These are phyloP conservation scores for Rhagonycha fulva DNA, from an alignment of 2,888 invertebrate species.

Conservation along the genomic window DNA sequence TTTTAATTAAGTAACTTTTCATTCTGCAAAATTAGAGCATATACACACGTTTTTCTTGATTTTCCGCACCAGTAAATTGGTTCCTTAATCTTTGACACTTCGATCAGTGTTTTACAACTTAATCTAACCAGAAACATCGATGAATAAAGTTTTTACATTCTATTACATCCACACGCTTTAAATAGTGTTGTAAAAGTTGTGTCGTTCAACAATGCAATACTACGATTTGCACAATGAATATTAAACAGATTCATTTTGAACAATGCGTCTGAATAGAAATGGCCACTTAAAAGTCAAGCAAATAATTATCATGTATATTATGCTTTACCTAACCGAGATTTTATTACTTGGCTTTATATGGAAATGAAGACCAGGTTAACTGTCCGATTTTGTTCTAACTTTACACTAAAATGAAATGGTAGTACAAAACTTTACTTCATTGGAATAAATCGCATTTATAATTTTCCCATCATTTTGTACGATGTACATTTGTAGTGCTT, in stretches of 20 bases:
- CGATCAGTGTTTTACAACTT: neutral
- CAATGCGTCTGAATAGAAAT: conserved; percentile 23
- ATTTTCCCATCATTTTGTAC: too few relatives aligned
- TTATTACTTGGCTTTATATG: conserved; percentile 7
- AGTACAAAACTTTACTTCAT: neutral
- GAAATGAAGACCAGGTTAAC: neutral
- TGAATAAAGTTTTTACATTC: neutral
- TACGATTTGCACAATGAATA: conserved; percentile 8
- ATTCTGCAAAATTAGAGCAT: neutral
- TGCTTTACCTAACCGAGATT: conserved; percentile 7
- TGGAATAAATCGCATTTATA: neutral
- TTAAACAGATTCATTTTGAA: conserved; percentile 20
- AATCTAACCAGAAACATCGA: neutral
- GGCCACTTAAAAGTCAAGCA: conserved; percentile 15
- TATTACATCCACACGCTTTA: neutral
- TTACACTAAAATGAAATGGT: neutral
- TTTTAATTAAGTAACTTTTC: neutral
- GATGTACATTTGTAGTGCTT: too few relatives aligned
- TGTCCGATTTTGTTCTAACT: neutral
- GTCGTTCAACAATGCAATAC: neutral
- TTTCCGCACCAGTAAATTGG: neutral
- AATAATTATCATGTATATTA: conserved; percentile 25
- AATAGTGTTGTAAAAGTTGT: neutral
- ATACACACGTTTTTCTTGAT: neutral
- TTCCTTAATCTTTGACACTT: neutral